Evolutionary conservation across 2,113 vertebrate species (phyloP).

Genomic region (Myotis davidii): DNA sequence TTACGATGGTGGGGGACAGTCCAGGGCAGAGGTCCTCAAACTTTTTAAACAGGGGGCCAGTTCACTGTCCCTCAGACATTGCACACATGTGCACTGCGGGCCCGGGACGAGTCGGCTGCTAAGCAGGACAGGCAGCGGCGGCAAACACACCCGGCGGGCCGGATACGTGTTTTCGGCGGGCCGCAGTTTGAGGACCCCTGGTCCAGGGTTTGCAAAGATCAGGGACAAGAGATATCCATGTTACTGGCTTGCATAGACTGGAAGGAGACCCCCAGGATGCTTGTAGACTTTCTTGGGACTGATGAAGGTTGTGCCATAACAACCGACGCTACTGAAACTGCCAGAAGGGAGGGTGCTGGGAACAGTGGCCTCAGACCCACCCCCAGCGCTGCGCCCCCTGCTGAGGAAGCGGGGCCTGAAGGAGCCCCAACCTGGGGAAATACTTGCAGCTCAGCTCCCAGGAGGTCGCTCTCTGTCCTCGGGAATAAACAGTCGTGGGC

Average conservation of each 20-base stretch:
- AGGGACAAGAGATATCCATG: neutral
- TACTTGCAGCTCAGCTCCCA: neutral
- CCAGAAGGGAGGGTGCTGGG: neutral
- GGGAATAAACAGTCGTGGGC: neutral
- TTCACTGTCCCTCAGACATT: too few species aligned
- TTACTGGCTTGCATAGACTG: neutral
- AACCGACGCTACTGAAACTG: neutral
- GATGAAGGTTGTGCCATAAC: neutral
- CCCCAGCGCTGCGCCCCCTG: rapidly evolving
- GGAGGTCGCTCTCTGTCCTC: neutral
- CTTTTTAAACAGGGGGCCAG: too few species aligned
- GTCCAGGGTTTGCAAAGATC: neutral
- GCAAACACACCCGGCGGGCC: too few species aligned
- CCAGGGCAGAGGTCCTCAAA: too few species aligned
- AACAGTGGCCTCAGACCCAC: neutral
- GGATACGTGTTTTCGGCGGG: too few species aligned
- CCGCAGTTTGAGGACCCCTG: too few species aligned
- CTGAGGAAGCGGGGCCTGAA: neutral
- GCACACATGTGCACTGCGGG: too few species aligned
- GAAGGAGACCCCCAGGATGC: neutral
- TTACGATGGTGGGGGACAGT: too few species aligned
- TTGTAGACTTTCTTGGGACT: neutral
- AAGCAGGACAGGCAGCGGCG: too few species aligned
- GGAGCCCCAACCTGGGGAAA: neutral
- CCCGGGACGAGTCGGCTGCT: too few species aligned